These are phyloP conservation scores for Pseudopleuronectes americanus DNA, from an alignment of 2,797 vertebrate species.

Conservation along the genomic window DNA sequence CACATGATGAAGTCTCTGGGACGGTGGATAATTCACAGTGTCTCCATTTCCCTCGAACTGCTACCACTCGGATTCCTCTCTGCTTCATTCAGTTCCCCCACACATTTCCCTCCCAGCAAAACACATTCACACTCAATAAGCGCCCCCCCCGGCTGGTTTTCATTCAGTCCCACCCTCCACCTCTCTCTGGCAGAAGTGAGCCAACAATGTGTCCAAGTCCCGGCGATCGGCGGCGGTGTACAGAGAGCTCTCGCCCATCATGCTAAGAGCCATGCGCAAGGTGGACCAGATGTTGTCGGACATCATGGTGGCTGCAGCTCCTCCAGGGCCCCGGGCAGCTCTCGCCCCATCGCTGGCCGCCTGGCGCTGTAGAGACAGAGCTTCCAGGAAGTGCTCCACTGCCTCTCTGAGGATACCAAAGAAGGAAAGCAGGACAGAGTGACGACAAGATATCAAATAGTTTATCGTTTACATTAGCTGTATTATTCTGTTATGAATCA, in stretches of 20 bases:
- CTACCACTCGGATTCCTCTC: slow-evolving; percentile 22
- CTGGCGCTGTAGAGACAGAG: slow-evolving; percentile 93
- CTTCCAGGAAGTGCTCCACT: slow-evolving; percentile 98
- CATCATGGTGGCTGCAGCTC: slow-evolving; percentile 89
- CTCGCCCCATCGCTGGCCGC: slow-evolving; percentile 73
- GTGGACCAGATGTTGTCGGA: slow-evolving; percentile 99
- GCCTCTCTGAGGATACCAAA: slow-evolving; percentile 79
- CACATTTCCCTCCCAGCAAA: slow-evolving; percentile 69
- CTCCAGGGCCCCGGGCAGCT: slow-evolving; percentile 87
- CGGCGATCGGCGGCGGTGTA: slow-evolving; percentile 91
- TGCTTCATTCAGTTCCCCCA: slow-evolving; percentile 59
- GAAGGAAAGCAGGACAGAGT: slow-evolving; percentile 4
- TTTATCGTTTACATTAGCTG: slow-evolving; percentile 12
- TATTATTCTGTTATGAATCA: not conserved
- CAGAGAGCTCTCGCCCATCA: slow-evolving; percentile 96
- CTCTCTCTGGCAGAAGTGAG: slow-evolving; percentile 91
- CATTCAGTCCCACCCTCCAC: slow-evolving; percentile 85
- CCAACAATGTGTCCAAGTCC: slow-evolving; percentile 90
- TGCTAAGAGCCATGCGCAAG: slow-evolving; percentile 96
- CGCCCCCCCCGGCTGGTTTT: slow-evolving; percentile 57
- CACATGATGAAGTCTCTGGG: slow-evolving; percentile 30
- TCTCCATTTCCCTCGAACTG: slow-evolving; percentile 33
- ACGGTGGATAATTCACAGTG: slow-evolving; percentile 62
- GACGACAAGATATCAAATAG: not conserved
- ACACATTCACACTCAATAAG: slow-evolving; percentile 81